Evolutionary conservation across 2,888 invertebrate genomes (phyloP).

Genomic region (Amphimallon solstitiale): DNA sequence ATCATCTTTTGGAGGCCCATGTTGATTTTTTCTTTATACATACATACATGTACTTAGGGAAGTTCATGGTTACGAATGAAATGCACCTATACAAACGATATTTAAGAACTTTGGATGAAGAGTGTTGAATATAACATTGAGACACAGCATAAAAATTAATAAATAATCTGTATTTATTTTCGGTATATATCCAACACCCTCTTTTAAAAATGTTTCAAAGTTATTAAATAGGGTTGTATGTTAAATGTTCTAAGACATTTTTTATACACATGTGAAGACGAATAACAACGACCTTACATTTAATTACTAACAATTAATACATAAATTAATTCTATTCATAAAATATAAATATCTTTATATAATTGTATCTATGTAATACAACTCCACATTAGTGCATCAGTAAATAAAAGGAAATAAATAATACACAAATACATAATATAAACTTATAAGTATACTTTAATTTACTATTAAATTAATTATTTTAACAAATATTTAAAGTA

Average conservation of each 20-base stretch:
- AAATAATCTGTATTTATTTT: constrained; percentile 4
- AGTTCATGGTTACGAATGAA: constrained; percentile 8
- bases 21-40: constrained; percentile 6
- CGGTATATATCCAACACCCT: constrained; percentile 1
- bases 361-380: too few species aligned
- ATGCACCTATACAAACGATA: not conserved
- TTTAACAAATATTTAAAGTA: too few species aligned
- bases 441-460: too few species aligned
- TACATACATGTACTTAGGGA: constrained; percentile 1
- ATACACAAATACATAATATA: too few species aligned
- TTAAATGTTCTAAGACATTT: constrained; percentile 4
- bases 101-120: constrained; percentile 1
- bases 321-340: constrained; percentile 11
- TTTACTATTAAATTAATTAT: too few species aligned
- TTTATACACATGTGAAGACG: not conserved
- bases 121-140: constrained; percentile 15
- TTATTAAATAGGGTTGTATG: constrained; percentile 4
- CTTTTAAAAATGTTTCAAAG: not conserved
- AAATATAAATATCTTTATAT: not conserved
- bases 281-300: constrained; percentile 2
- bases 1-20: constrained; percentile 36
- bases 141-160: constrained; percentile 12
- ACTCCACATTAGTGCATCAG: too few species aligned
- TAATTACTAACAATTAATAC: not conserved
- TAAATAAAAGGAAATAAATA: too few species aligned